Evolutionary conservation across 2,888 invertebrate genomes (phyloP).

Genomic region (Parnassius glacialis): DNA sequence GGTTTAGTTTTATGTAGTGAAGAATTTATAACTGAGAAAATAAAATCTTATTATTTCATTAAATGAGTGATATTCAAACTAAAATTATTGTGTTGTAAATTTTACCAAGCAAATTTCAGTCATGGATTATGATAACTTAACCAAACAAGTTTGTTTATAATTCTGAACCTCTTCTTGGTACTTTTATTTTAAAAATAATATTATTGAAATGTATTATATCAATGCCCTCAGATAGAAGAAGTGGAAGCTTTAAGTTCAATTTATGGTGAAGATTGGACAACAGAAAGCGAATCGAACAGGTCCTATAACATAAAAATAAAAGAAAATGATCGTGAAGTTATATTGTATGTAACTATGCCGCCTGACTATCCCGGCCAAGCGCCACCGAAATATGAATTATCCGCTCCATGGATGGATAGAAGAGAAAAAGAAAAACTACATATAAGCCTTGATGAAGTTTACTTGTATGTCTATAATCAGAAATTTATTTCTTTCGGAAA

Average conservation of each 20-base stretch:
- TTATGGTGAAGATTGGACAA: conserved; percentile 85
- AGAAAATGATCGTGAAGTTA: conserved; percentile 73
- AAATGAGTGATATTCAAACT: too few relatives aligned
- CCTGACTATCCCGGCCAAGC: conserved; percentile 82
- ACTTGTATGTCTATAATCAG: conserved; percentile 50
- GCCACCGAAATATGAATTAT: conserved; percentile 86
- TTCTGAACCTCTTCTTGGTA: neutral
- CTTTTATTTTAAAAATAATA: neutral
- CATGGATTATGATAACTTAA: conserved; percentile 56
- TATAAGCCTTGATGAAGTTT: conserved; percentile 82
- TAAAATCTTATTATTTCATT: too few relatives aligned
- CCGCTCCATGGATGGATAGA: conserved; percentile 85
- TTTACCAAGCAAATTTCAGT: neutral
- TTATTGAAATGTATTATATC: neutral
- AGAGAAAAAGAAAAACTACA: conserved; percentile 80
- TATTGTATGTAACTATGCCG: conserved; percentile 83
- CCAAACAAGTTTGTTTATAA: conserved; percentile 37
- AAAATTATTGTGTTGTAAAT: too few relatives aligned
- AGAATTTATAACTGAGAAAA: too few relatives aligned
- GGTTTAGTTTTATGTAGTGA: too few relatives aligned
- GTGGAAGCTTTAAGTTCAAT: conserved; percentile 87
- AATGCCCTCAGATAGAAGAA: conserved; percentile 80
- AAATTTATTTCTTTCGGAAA: too few relatives aligned
- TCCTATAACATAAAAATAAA: conserved; percentile 82
- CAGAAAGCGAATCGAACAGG: conserved; percentile 77